phyloP scores from a whole-genome alignment of 2,888 invertebrate genomes.

The Eledone cirrhosa region DNA sequence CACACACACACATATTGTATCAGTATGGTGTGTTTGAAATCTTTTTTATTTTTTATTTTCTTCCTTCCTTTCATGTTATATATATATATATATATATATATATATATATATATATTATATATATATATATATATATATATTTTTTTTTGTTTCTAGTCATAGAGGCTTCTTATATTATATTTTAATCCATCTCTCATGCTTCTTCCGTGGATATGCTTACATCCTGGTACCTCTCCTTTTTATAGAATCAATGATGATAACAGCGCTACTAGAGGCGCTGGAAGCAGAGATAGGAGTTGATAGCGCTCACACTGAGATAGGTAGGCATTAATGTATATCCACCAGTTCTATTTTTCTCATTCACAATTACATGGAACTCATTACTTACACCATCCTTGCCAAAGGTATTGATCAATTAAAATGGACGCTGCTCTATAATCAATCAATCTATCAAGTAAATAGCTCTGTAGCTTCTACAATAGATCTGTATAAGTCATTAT shows the following conservation, averaged over 20 bases:
- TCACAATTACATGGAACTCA: constrained; percentile 1
- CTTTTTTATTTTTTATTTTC: too few relatives aligned
- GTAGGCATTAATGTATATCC: constrained; percentile 18
- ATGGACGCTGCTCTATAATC: neutral
- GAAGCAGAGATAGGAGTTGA: constrained; percentile 25
- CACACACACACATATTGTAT: too few relatives aligned
- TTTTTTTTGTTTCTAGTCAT: neutral
- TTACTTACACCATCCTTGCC: constrained; percentile 26
- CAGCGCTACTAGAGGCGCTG: constrained; percentile 27
- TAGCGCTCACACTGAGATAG: constrained; percentile 25
- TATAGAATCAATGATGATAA: constrained; percentile 27
- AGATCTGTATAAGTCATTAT: too few relatives aligned
- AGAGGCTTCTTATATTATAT: constrained; percentile 20
- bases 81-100: too few relatives aligned
- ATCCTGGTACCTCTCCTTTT: constrained; percentile 24
- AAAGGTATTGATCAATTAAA: constrained; percentile 23
- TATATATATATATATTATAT: too few relatives aligned
- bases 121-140: too few relatives aligned
- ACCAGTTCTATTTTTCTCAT: constrained; percentile 27
- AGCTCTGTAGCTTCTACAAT: too few relatives aligned
- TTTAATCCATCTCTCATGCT: constrained; percentile 12
- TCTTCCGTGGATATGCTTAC: constrained; percentile 23
- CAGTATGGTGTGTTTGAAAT: too few relatives aligned
- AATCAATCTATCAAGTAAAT: too few relatives aligned
- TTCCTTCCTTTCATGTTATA: too few relatives aligned